Conservation (phyloP, 1,140 invertebrate species). For the Cecropterus lyciades region DNA sequence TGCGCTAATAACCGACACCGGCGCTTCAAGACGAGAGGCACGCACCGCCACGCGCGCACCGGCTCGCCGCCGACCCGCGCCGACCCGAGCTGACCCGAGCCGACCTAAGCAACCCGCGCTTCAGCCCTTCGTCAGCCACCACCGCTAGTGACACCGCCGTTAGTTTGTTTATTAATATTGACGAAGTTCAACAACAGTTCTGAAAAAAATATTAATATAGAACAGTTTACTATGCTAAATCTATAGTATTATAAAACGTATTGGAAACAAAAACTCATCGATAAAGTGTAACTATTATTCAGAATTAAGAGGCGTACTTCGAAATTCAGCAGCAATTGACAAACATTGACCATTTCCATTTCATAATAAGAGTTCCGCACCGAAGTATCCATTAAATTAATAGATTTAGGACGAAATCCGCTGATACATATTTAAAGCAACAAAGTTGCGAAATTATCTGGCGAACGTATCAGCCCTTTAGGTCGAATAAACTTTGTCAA, state of each 20-base stretch:
- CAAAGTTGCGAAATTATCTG: conserved; percentile 17
- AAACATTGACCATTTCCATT: not conserved
- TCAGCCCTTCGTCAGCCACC: too few relatives aligned
- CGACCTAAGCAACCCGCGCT: too few relatives aligned
- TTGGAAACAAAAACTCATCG: too few relatives aligned
- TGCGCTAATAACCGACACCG: conserved; percentile 45
- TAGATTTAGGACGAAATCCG: not conserved
- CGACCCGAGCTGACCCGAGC: not conserved
- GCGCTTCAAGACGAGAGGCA: conserved; percentile 34
- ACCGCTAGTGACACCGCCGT: too few relatives aligned
- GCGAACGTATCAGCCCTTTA: conserved; percentile 23
- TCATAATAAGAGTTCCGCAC: not conserved
- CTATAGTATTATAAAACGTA: too few relatives aligned
- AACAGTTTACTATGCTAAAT: too few relatives aligned
- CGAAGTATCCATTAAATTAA: not conserved
- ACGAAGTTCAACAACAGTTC: too few relatives aligned
- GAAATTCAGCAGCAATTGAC: not conserved
- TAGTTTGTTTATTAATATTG: too few relatives aligned
- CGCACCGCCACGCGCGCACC: not conserved
- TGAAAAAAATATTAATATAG: too few relatives aligned
- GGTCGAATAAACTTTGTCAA: conserved; percentile 42
- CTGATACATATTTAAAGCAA: conserved; percentile 15
- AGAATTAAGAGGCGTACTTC: too few relatives aligned
- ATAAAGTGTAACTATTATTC: too few relatives aligned
- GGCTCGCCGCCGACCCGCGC: conserved; percentile 1